These are phyloP conservation scores for Scaptomyza flava DNA, from an alignment of 2,888 invertebrate genomes.

Conservation along the genomic window DNA sequence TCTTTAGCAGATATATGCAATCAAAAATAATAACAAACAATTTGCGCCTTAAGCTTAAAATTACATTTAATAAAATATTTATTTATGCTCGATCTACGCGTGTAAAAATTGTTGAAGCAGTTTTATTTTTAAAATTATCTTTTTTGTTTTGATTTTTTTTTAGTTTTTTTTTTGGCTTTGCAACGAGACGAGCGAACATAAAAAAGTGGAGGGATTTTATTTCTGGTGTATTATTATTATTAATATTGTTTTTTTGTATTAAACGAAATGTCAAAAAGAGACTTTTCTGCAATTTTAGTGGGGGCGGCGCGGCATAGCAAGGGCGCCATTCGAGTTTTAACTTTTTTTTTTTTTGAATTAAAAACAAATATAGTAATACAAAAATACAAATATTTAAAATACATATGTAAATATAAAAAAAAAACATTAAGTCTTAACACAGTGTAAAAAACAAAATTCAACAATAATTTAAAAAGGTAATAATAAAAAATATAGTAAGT, in stretches of 20 bases:
- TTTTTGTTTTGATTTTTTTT: slow-evolving; percentile 11
- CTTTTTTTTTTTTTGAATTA: slow-evolving; percentile 27
- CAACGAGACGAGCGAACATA: slow-evolving; percentile 47
- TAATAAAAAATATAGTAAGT: slow-evolving; percentile 63
- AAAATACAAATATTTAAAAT: slow-evolving; percentile 44
- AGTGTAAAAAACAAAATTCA: slow-evolving; percentile 77
- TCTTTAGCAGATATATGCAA: slow-evolving; percentile 21
- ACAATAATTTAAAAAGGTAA: slow-evolving; percentile 79
- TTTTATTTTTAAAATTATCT: slow-evolving; percentile 24
- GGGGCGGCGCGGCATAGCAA: slow-evolving; percentile 18
- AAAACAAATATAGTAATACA: slow-evolving; percentile 42
- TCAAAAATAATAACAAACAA: slow-evolving; percentile 74
- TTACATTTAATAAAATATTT: slow-evolving; percentile 57
- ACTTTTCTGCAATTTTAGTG: slow-evolving; percentile 20
- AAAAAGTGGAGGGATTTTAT: slow-evolving; percentile 57
- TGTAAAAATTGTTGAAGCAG: slow-evolving; percentile 32
- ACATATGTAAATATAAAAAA: slow-evolving; percentile 54
- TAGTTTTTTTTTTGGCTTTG: slow-evolving; percentile 29
- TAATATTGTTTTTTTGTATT: slow-evolving; percentile 28
- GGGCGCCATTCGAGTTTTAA: slow-evolving; percentile 42
- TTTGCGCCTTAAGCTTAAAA: slow-evolving; percentile 63
- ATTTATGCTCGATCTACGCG: slow-evolving; percentile 51
- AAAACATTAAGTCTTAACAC: slow-evolving; percentile 53
- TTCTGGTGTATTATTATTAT: slow-evolving; percentile 29
- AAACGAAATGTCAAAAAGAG: slow-evolving; percentile 27